Base-by-base conservation (phyloP, 2,113 vertebrate species). In the Peromyscus polionotus region DNA sequence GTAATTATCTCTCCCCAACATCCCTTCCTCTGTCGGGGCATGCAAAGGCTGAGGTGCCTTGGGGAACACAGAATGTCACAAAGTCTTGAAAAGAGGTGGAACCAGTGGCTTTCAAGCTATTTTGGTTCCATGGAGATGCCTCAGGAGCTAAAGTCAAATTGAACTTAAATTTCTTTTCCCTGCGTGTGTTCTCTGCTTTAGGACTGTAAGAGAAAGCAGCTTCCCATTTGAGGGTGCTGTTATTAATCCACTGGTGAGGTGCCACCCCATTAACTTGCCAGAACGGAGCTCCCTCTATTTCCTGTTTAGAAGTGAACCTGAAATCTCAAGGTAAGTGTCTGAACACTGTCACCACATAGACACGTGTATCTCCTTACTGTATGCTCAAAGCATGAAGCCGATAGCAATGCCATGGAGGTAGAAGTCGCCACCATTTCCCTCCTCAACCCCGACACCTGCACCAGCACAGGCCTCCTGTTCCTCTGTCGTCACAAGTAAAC, bases 181-280 rank as follows among this genome's bases (percentile, higher is more conserved):
- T 86, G 7, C 79, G 85, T 73, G 39, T 90, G 93, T 65, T 95
- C 77, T 86, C 48, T 68, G 19, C 63, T 95, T 85, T 14, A 92
- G 96, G 92, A 79, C 93, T 83, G 26, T 4, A 45, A 42, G 51
- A 90, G 51, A 80, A 81, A 90, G 91, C 51, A 88, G 36, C 63
- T 77, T 77, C 77, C 20, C 59, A 79, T 86, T 51, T 26, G 24
- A 88, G 39, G 9, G 54, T 24, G 5, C 63, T 61, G 28, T n/a
- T 5, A 4, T 77, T 16, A 92, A 72, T 57, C 54, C 20, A 65
- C 45, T 63, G 94, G 57, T 63, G 51, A 76, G 17, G 13, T 4
- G 0, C 11, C 26, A 63, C 26, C 63, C 61, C 11, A 17, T 33
- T 65, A 42, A n/a, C 70, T 39, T 57, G 39, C 48, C 51, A 42